Percentiles rank a stretch among this genome's conserved stretches.
Conservation (phyloP, 2,797 vertebrate genomes). For the Crypturellus tataupa region DNA sequence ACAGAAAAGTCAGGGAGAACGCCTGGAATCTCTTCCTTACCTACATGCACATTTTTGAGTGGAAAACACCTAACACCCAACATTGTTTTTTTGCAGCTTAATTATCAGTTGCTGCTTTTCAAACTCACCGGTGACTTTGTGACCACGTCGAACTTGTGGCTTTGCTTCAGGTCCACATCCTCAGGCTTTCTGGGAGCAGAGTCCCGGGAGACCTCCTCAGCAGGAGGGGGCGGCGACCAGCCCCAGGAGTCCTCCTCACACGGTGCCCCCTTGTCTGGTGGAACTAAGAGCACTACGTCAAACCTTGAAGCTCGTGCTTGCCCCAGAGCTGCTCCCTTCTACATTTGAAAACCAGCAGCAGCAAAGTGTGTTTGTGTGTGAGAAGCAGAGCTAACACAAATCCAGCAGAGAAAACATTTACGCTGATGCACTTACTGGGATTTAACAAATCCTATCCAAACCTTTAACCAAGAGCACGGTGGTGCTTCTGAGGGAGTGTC, state of each 20-base stretch:
- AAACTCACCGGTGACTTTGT: conserved; percentile 64
- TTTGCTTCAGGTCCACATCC: conserved; percentile 13
- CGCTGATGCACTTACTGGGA: background rate
- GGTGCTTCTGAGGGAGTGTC: background rate
- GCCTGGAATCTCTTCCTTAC: background rate
- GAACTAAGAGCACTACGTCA: conserved; percentile 17
- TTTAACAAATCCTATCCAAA: background rate
- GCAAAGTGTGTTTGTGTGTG: background rate
- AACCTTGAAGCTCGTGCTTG: background rate
- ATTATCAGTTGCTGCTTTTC: background rate
- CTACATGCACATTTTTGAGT: background rate
- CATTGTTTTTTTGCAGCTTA: background rate
- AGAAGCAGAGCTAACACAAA: background rate
- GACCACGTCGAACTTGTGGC: conserved; percentile 47
- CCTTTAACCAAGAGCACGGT: background rate
- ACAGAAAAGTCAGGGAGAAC: background rate
- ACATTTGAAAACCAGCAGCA: background rate
- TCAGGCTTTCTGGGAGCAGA: background rate
- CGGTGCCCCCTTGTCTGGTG: conserved; percentile 33
- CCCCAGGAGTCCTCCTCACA: conserved; percentile 41
- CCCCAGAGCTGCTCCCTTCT: background rate
- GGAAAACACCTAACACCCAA: background rate
- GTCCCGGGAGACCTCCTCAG: conserved; percentile 36
- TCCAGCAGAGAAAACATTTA: background rate
- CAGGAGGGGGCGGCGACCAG: conserved; percentile 3